Percentiles rank a stretch among this genome's conserved stretches.
Conservation (phyloP, 2,797 vertebrate species). For the Mus caroli region DNA sequence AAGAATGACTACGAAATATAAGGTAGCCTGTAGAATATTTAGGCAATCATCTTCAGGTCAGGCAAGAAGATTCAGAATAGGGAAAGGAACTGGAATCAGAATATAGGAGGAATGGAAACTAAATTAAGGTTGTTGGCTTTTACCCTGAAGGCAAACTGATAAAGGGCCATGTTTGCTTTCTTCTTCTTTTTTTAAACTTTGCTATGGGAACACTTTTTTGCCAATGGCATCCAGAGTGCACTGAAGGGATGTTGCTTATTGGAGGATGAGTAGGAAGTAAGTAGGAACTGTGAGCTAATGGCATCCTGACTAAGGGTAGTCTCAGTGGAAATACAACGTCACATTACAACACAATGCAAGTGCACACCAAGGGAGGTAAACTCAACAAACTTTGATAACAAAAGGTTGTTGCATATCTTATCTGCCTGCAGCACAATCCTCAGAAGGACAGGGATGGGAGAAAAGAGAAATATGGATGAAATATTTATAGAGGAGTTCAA, state of each 20-base stretch:
- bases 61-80: background rate
- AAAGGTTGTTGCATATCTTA: constrained; percentile 31
- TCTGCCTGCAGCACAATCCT: constrained; percentile 9
- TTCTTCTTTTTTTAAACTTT: background rate
- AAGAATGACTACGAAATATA: background rate
- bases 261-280: background rate
- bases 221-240: constrained; percentile 6
- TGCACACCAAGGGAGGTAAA: background rate
- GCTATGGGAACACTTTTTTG: constrained; percentile 7
- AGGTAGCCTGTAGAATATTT: background rate
- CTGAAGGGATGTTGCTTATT: background rate
- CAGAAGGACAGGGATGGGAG: constrained; percentile 9
- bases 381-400: constrained; percentile 31
- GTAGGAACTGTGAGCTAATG: background rate
- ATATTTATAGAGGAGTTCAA: constrained; percentile 56
- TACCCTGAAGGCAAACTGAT: constrained; percentile 43
- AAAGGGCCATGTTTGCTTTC: background rate
- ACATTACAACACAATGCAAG: background rate
- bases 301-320: background rate
- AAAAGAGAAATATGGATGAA: constrained; percentile 46
- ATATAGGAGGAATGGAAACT: background rate
- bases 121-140: constrained; percentile 12
- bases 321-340: background rate
- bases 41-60: background rate
- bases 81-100: background rate